Evolutionary conservation across 2,113 vertebrate genomes (phyloP).

Genomic region (Melanerpes aurifrons): DNA sequence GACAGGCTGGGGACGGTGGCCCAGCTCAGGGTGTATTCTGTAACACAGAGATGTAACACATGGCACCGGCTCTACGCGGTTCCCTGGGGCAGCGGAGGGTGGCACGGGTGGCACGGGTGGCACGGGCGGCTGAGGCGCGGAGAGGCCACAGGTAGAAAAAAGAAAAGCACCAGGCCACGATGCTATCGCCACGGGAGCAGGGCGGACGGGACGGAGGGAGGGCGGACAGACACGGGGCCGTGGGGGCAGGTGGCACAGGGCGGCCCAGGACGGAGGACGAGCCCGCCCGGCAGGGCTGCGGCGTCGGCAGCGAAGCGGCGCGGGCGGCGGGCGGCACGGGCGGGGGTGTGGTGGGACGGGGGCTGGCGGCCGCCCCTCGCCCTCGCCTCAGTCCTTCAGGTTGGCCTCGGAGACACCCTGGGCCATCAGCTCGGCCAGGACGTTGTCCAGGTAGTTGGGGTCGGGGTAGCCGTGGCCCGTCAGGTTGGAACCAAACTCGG

Average conservation of each 20-base stretch:
- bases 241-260: neutral
- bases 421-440: conserved; percentile 89
- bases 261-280: neutral
- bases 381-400: conserved; percentile 82
- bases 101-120: neutral
- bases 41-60: conserved; percentile 38
- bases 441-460: conserved; percentile 94
- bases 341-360: rapidly evolving
- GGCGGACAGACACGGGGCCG: neutral
- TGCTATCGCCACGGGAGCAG: conserved; percentile 4
- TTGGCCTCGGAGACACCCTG: conserved; percentile 90
- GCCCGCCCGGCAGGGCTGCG: neutral
- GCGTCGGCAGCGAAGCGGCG: neutral
- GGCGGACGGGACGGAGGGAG: neutral
- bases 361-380: neutral
- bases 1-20: neutral
- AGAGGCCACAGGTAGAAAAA: neutral
- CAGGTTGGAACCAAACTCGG: conserved; percentile 96
- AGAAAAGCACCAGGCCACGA: conserved; percentile 20
- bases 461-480: conserved; percentile 96
- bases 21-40: conserved; percentile 27
- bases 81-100: neutral
- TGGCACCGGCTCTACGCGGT: conserved; percentile 19
- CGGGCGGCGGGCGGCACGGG: neutral
- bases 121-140: neutral